Conservation (phyloP, 2,797 vertebrate species). For the Siniperca scherzeri region DNA sequence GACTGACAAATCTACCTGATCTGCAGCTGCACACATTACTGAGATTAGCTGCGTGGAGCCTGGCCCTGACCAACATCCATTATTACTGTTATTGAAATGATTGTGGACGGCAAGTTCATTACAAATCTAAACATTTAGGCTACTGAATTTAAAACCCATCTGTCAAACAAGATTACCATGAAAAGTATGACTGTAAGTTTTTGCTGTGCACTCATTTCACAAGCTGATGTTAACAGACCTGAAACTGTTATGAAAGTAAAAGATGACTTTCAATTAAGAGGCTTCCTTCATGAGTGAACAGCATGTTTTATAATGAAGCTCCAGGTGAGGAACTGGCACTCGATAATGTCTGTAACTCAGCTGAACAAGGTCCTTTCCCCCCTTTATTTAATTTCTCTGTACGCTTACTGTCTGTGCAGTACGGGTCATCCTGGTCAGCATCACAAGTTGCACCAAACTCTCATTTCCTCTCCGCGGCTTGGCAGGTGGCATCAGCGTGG, state of each 20-base stretch:
- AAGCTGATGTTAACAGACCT: constrained; percentile 14
- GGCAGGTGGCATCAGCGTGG: constrained; percentile 78
- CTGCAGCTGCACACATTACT: constrained; percentile 76
- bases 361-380: not conserved
- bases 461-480: constrained; percentile 77
- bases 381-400: constrained; percentile 5
- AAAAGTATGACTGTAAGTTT: constrained; percentile 14
- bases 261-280: constrained; percentile 32
- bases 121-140: constrained; percentile 47
- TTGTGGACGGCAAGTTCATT: constrained; percentile 52
- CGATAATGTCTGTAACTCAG: constrained; percentile 20
- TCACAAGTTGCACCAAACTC: constrained; percentile 58
- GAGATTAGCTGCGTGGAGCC: constrained; percentile 68
- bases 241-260: constrained; percentile 15
- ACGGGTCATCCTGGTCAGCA: constrained; percentile 67
- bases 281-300: constrained; percentile 4
- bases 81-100: constrained; percentile 54
- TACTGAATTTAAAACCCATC: constrained; percentile 42
- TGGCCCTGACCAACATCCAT: constrained; percentile 60
- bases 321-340: constrained; percentile 21
- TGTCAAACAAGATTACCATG: constrained; percentile 39
- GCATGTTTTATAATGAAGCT: constrained; percentile 40
- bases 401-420: constrained; percentile 43
- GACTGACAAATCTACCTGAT: constrained; percentile 80
- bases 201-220: constrained; percentile 6